A percentile compares a stretch with the other conserved stretches of the same genome.
phyloP scores from a whole-genome alignment of 2,888 invertebrate genomes.

The Heliconius cydno region DNA sequence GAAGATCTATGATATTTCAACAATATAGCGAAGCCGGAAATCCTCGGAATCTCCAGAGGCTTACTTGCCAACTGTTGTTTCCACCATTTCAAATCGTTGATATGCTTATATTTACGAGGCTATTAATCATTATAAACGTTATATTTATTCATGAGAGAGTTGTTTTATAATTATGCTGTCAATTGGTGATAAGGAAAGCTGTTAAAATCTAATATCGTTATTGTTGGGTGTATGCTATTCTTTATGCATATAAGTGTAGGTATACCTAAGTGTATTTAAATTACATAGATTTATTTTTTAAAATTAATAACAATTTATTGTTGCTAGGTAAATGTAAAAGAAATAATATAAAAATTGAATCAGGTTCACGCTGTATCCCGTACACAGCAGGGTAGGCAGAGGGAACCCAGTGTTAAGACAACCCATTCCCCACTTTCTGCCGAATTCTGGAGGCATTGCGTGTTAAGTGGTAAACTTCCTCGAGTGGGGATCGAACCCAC shows the following conservation, averaged over 20 bases:
- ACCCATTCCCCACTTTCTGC: too few species aligned
- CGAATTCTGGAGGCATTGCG: too few species aligned
- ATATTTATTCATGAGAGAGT: background rate
- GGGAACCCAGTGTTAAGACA: too few species aligned
- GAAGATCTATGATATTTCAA: conserved; percentile 64
- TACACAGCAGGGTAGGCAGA: too few species aligned
- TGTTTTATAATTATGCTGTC: background rate
- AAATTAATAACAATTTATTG: background rate
- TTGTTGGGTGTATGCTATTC: background rate
- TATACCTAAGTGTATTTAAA: background rate
- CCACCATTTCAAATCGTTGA: conserved; percentile 10
- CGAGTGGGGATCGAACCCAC: too few species aligned
- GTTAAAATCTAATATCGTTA: background rate
- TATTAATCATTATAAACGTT: conserved; percentile 13
- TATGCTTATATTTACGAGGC: conserved; percentile 13
- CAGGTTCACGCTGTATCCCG: too few species aligned
- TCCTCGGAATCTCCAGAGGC: conserved; percentile 25
- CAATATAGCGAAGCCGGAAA: conserved; percentile 41
- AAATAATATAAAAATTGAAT: background rate
- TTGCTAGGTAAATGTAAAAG: background rate
- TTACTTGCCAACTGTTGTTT: conserved; percentile 32
- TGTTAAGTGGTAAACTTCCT: too few species aligned
- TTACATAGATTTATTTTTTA: background rate
- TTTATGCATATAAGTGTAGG: background rate
- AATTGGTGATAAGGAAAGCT: background rate